Percentiles rank a stretch among this genome's conserved stretches.
Evolutionary conservation across 2,113 vertebrate species (phyloP).

Genomic region (Capreolus pygargus): DNA sequence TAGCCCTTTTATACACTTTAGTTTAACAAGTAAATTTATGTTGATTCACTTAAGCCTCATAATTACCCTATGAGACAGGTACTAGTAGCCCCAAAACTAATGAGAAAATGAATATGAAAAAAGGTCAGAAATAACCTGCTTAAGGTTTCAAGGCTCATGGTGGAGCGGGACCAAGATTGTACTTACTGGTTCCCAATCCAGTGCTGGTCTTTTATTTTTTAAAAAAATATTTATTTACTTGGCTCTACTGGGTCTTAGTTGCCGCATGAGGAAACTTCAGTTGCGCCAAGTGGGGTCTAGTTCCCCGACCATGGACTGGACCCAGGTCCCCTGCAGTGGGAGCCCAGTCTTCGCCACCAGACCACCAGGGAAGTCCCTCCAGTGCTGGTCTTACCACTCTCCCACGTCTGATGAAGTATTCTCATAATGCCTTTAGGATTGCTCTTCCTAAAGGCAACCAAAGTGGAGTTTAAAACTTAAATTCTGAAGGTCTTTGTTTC

Average conservation of each 20-base stretch:
- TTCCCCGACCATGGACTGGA: background rate
- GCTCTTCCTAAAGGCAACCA: background rate
- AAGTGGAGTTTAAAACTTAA: background rate
- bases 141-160: background rate
- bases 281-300: background rate
- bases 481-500: background rate
- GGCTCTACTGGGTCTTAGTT: background rate
- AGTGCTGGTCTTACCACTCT: background rate
- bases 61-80: background rate
- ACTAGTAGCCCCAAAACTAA: background rate
- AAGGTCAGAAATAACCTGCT: background rate
- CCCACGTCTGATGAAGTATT: background rate
- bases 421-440: background rate
- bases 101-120: background rate
- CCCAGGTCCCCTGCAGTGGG: background rate
- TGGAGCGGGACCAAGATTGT: rapidly evolving
- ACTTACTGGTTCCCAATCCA: background rate
- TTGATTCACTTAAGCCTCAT: background rate
- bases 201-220: background rate
- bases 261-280: background rate
- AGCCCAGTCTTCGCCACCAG: background rate
- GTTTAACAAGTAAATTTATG: background rate
- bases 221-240: background rate
- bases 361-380: background rate
- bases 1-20: background rate